Base-by-base conservation (phyloP, 1,140 invertebrate species). In the Orchestia grillus region DNA sequence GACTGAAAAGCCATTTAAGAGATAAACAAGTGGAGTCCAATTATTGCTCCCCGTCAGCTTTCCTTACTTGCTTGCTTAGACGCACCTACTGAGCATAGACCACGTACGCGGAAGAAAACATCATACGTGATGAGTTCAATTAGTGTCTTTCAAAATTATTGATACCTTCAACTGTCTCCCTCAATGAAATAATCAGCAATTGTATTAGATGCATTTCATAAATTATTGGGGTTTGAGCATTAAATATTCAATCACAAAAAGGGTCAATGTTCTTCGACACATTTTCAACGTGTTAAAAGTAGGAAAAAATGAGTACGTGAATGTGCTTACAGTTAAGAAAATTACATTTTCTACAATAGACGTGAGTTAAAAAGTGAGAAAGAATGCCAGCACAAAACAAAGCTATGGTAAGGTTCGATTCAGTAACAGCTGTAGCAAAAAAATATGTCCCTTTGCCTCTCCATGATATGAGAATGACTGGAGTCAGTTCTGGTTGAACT, bases 391-490 rank as follows among this genome's bases (percentile, higher is more conserved):
- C 6, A 77, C 62, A 23, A 77, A 77, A 36, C 15, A 77, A 77
- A 77, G 28, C 28, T 23, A 28, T 36, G 11, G 62, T 36, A 3
- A 3, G 11, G 1, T 77, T 77, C 28, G 3, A 3, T 15, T 77
- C 62, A 77, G 15, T 3, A 77, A 77, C 62, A 77, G 11, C 28
- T 3, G 62, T 77, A 77, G 62, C 28, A 77, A 77, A 77, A 77
- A 77, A 77, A 15, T 23, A 36, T 23, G 11, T 1, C 36, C 1
- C 36, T 90, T 41, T 8, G n/a, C 41, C 88, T 90, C 88, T 0
- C 36, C 15, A 94, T 94, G 92, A 94, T 44, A 91, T 44, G 92
- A 47, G 4, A 94, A 94, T 94, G 41, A 45, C 92, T 44, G 41
- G 44, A 4, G 11, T 45, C 92, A 45, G 36, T 11, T 42, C 92